Base-by-base conservation (phyloP, 2,888 invertebrate genomes). In the Apodemia hepburni region DNA sequence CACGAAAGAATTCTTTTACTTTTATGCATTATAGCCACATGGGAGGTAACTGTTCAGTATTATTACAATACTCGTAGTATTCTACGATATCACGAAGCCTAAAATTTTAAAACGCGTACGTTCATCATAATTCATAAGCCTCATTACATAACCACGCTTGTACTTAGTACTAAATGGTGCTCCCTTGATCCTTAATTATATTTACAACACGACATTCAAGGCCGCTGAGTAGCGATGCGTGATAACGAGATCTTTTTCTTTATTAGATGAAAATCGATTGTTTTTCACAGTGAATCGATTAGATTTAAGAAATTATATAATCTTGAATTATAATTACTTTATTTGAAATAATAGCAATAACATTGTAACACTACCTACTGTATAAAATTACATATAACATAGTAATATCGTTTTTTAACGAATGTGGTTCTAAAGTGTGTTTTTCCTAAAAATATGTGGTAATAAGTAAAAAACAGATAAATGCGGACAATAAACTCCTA, bases 181-280 rank as follows among this genome's bases (percentile, higher is more conserved):
- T 67, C 61, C 66, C 64, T 64, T 67, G 60, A 60, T 63, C 54
- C 66, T 64, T 58, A 60, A 58, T 42, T 62, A 51, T 62, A 60
- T 64, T 49, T 42, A 60, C 60, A 62, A 59, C 59, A 65, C 62
- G 62, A 77, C 65, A 75, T 65, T 65, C 77, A 72, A 69, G 75
- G 78, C 77, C 77, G 76, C 27, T 15, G 9, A 54, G 27, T 54
- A 54, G 27, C 54, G 54, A 54, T 54, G 27, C 54, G 5, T 54
- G 54, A 54, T 12, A 15, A 54, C 54, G 54, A 54, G 22, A 18
- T 54, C 27, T 27, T 54, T 54, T 12, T 15, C 6, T 49, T 3
- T 12, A 6, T 1, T 6, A n/a, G 15, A 45, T n/a, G 6, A n/a
- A n/a, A 45, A 45, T 45, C 45, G 45, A 45, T 45, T 45, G 45